Conservation (phyloP, 2,113 vertebrate species). For the Albula goreensis region DNA sequence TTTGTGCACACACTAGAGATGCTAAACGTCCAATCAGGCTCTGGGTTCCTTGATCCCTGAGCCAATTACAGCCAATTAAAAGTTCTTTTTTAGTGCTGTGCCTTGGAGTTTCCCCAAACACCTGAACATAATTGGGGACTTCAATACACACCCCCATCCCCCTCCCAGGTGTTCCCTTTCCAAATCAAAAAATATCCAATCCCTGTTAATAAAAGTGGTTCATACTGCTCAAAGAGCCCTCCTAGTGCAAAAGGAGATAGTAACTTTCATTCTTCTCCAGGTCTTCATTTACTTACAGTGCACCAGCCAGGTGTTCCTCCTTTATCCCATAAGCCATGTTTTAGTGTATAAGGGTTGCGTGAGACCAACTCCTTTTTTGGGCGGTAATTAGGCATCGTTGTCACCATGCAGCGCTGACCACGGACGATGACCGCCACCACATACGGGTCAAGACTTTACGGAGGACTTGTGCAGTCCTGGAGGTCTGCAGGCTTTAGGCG, state of each 20-base stretch:
- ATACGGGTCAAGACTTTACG: no score
- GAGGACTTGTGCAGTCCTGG: no score
- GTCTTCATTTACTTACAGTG: constrained; percentile 24
- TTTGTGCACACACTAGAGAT: not conserved
- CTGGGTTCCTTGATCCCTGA: not conserved
- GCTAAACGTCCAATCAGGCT: not conserved
- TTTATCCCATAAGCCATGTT: not conserved
- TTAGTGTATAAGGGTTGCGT: not conserved
- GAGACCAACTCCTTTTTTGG: not conserved
- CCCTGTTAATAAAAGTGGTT: constrained; percentile 20
- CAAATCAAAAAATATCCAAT: not conserved
- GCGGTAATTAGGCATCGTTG: no score
- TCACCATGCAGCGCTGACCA: no score
- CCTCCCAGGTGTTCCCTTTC: not conserved
- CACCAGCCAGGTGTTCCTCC: constrained; percentile 3
- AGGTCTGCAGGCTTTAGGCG: not conserved
- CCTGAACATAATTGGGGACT: not conserved
- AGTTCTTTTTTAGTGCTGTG: not conserved
- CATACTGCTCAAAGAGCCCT: constrained; percentile 9
- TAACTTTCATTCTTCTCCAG: not conserved
- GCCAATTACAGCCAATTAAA: not conserved
- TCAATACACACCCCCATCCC: not conserved
- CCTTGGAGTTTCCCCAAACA: not conserved
- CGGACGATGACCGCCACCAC: no score
- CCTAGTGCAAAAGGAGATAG: constrained; percentile 22